Evolutionary conservation across 2,113 vertebrate genomes (phyloP), one percentile per base, ranked within the genome.

Genomic region (Clarias macrocephalus): DNA sequence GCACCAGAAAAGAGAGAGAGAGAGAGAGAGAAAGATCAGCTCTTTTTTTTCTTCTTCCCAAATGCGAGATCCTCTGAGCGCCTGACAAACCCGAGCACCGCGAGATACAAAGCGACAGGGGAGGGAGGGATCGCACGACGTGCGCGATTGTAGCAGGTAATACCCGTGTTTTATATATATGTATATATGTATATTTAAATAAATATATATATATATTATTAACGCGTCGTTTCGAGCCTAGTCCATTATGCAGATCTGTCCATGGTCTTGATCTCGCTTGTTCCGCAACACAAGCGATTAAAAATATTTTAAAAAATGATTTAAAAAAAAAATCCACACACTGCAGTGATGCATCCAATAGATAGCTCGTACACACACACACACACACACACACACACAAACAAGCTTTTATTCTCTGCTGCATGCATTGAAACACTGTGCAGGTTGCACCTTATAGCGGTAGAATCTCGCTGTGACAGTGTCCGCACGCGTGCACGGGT

Each of bases 51-150:
- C 2, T 37, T 37, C 33, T 88, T 88, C 89, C 88, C 89, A 85
- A 19, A 90, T 91, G 90, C 89, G 82, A 68, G 54, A 59, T 82
- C 52, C 85, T 25, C 80, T 86, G 72, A 86, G 83, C 60, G 89
- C 86, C 89, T 91, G 89, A 91, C 85, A 62, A 77, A 87, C 80
- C 83, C 83, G 21, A 80, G 57, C 79, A 80, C 56, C 28, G 33
- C 65, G 21, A 57, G 66, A 73, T 72, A 56, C 54, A 16, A 48
- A 59, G 8, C 48, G 10, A 54, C 12, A 16, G 37, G 56, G 54
- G 70, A 73, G 52, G 54, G 83, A 60, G 12, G 28, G 56, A 73
- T 28, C 66, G 82, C 62, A 54, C 82, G 63, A 37, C 79, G 28
- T 60, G 79, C 79, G 79, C 48, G 63, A 70, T 7, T 48, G 48